Evolutionary conservation across 2,888 invertebrate genomes (phyloP).

Genomic region (Synergus itoensis): DNA sequence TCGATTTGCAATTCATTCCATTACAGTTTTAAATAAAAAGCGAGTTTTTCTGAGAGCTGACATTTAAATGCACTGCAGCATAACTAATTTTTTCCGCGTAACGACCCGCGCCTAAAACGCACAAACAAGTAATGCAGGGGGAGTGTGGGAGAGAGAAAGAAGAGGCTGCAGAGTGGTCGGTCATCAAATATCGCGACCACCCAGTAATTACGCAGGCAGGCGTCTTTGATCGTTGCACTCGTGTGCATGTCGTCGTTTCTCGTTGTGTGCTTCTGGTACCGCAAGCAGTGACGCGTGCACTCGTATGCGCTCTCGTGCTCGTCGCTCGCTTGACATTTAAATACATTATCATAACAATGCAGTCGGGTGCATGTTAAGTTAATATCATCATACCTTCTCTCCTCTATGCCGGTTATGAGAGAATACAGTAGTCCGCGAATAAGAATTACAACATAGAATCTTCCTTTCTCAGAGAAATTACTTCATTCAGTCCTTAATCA

Average conservation of each 20-base stretch:
- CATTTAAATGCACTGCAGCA: conserved; percentile 37
- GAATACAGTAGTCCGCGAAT: conserved; percentile 39
- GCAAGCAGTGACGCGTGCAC: conserved; percentile 46
- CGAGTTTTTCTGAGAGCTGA: conserved; percentile 28
- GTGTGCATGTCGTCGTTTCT: conserved; percentile 36
- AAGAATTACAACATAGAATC: conserved; percentile 32
- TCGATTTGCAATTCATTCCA: conserved; percentile 40
- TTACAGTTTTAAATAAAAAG: conserved; percentile 37
- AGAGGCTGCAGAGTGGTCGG: conserved; percentile 43
- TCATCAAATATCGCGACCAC: conserved; percentile 43
- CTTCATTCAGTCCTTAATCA: background rate
- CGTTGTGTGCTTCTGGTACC: conserved; percentile 7
- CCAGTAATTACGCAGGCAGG: conserved; percentile 45
- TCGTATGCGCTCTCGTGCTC: conserved; percentile 43
- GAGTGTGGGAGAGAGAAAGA: conserved; percentile 31
- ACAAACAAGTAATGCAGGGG: conserved; percentile 36
- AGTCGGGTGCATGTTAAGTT: conserved; percentile 71
- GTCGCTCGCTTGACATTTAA: conserved; percentile 70
- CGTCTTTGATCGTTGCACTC: conserved; percentile 39
- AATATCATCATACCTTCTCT: conserved; percentile 62
- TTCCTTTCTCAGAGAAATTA: background rate
- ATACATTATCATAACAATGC: conserved; percentile 76
- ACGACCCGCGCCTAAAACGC: conserved; percentile 40
- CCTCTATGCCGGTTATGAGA: conserved; percentile 40
- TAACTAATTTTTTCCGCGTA: conserved; percentile 37